phyloP scores from a whole-genome alignment of 2,888 invertebrate species.

The Ptilodon capucinus region DNA sequence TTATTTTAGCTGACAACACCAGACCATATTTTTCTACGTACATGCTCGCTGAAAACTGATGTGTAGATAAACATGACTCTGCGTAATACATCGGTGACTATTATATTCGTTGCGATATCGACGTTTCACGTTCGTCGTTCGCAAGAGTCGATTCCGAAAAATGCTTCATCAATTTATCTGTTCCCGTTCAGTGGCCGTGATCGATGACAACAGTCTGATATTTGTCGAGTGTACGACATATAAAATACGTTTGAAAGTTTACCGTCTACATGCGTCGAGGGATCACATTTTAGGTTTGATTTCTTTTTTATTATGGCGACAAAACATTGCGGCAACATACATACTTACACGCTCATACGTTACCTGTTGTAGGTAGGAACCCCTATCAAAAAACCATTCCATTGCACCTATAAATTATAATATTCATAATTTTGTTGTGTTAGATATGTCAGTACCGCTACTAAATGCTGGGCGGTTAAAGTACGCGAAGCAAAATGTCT shows the following conservation, averaged over 20 bases:
- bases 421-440: too few species aligned
- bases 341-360: too few species aligned
- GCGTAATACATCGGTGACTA: slow-evolving; percentile 36
- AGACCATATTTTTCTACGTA: slow-evolving; percentile 12
- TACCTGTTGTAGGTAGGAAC: too few species aligned
- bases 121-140: slow-evolving; percentile 33
- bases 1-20: slow-evolving; percentile 8
- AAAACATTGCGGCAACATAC: too few species aligned
- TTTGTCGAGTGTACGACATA: slow-evolving; percentile 53
- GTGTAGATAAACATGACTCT: slow-evolving; percentile 42
- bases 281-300: slow-evolving; percentile 6
- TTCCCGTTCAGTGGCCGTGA: slow-evolving; percentile 59
- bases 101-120: slow-evolving; percentile 37
- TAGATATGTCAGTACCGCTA: too few species aligned
- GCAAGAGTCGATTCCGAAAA: slow-evolving; percentile 49
- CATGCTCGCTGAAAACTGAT: slow-evolving; percentile 28
- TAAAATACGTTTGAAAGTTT: slow-evolving; percentile 44
- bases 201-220: slow-evolving; percentile 57
- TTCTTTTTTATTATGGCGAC: slow-evolving; percentile 1
- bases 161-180: slow-evolving; percentile 63
- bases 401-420: too few species aligned
- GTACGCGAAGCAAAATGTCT: too few species aligned
- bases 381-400: too few species aligned
- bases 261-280: slow-evolving; percentile 10
- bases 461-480: too few species aligned